Conservation (phyloP, 2,888 invertebrate species). For the Microctonus hyperodae region DNA sequence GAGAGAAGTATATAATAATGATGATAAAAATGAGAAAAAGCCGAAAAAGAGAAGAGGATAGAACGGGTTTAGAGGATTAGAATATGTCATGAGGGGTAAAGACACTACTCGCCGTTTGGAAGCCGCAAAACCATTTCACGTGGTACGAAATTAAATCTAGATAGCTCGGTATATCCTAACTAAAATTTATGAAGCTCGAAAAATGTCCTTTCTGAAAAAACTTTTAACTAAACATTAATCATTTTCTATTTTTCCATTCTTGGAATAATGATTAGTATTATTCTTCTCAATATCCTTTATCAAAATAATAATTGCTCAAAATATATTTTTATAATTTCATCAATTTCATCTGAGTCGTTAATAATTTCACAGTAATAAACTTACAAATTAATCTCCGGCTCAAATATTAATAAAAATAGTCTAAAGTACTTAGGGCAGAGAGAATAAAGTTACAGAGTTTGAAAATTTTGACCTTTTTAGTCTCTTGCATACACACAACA, state of each 20-base stretch:
- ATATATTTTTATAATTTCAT: not conserved
- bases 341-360: not conserved
- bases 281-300: too few relatives aligned
- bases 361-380: not conserved
- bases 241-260: not conserved
- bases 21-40: constrained; percentile 20
- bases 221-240: not conserved
- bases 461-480: not conserved
- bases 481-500: constrained; percentile 9
- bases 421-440: too few relatives aligned
- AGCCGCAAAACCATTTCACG: constrained; percentile 13
- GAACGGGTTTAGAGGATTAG: constrained; percentile 21
- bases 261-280: not conserved
- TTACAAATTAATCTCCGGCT: too few relatives aligned
- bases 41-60: not conserved
- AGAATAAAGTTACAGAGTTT: not conserved
- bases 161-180: not conserved
- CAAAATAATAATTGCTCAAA: too few relatives aligned
- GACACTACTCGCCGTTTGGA: constrained; percentile 11
- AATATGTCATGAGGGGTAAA: constrained; percentile 15
- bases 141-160: constrained; percentile 15
- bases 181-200: constrained; percentile 2
- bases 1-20: constrained; percentile 19
- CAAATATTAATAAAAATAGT: not conserved
- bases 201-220: not conserved